Evolutionary conservation across 2,888 invertebrate genomes (phyloP).

Genomic region (Agrotis segetum): DNA sequence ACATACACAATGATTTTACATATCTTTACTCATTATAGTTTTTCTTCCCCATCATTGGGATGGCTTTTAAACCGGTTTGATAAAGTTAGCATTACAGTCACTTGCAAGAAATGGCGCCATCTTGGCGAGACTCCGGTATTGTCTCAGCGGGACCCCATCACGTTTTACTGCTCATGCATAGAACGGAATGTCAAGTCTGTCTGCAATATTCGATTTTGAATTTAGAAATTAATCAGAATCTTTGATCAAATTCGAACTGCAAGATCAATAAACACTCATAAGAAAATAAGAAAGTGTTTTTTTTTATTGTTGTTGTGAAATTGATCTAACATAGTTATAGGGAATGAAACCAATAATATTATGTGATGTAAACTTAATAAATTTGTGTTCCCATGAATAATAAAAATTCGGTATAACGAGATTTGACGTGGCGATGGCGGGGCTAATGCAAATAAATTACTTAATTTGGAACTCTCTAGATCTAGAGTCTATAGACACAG

Average conservation of each 20-base stretch:
- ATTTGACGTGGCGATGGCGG: too few species aligned
- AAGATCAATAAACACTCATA: too few species aligned
- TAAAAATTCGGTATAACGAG: too few species aligned
- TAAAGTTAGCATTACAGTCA: constrained; percentile 45
- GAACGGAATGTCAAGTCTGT: constrained; percentile 32
- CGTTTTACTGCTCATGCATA: constrained; percentile 46
- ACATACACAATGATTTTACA: too few species aligned
- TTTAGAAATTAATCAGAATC: not conserved
- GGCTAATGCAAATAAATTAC: too few species aligned
- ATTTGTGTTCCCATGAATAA: too few species aligned
- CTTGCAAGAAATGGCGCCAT: constrained; percentile 49
- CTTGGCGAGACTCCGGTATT: constrained; percentile 56
- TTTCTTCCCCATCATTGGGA: constrained; percentile 15
- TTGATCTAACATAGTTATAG: not conserved
- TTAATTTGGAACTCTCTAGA: too few species aligned
- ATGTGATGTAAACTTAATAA: too few species aligned
- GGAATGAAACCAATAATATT: not conserved
- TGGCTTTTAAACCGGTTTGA: constrained; percentile 48
- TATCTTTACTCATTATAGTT: constrained; percentile 6
- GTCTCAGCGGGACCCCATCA: constrained; percentile 58
- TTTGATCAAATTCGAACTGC: not conserved
- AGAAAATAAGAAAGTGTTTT: not conserved
- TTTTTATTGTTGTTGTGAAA: not conserved
- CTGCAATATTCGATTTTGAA: constrained; percentile 1
- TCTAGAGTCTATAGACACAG: too few species aligned